Evolutionary conservation across 2,888 invertebrate species (phyloP).

Genomic region (Drosophila colorata): DNA sequence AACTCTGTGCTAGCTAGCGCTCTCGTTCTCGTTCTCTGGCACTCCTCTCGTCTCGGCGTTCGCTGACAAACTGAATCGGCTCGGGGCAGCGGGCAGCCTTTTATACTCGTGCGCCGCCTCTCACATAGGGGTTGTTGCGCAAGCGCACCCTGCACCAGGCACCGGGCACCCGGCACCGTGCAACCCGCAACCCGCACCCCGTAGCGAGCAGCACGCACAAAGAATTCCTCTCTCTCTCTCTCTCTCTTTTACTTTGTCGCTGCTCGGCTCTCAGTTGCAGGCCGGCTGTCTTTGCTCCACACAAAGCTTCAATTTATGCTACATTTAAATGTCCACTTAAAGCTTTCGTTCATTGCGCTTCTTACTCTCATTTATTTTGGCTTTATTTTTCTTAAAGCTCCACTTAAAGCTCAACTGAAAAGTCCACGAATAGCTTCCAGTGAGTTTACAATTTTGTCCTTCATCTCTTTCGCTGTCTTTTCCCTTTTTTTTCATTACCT

Average conservation of each 20-base stretch:
- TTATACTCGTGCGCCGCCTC: slow-evolving; percentile 54
- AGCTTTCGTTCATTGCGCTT: background rate
- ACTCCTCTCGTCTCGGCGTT: slow-evolving; percentile 58
- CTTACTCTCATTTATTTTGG: too few relatives aligned
- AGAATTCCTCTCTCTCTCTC: slow-evolving; percentile 8
- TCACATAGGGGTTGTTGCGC: slow-evolving; percentile 71
- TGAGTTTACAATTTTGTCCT: too few relatives aligned
- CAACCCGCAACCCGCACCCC: slow-evolving; percentile 4
- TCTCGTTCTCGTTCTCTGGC: background rate
- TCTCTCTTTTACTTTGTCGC: slow-evolving; percentile 4
- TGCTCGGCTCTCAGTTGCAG: background rate
- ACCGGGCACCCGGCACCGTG: slow-evolving; percentile 33
- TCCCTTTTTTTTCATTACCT: too few relatives aligned
- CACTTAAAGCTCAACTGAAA: background rate
- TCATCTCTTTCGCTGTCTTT: background rate
- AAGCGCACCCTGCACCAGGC: slow-evolving; percentile 56
- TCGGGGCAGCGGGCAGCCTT: slow-evolving; percentile 49
- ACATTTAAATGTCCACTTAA: background rate
- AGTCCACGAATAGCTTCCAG: too few relatives aligned
- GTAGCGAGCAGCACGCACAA: slow-evolving; percentile 9
- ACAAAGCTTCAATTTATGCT: background rate
- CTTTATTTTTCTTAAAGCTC: too few relatives aligned
- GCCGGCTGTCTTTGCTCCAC: background rate
- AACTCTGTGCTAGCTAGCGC: slow-evolving; percentile 10
- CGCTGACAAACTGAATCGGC: slow-evolving; percentile 82